Conservation (phyloP, 2,113 vertebrate species). For the Pungitius pungitius region DNA sequence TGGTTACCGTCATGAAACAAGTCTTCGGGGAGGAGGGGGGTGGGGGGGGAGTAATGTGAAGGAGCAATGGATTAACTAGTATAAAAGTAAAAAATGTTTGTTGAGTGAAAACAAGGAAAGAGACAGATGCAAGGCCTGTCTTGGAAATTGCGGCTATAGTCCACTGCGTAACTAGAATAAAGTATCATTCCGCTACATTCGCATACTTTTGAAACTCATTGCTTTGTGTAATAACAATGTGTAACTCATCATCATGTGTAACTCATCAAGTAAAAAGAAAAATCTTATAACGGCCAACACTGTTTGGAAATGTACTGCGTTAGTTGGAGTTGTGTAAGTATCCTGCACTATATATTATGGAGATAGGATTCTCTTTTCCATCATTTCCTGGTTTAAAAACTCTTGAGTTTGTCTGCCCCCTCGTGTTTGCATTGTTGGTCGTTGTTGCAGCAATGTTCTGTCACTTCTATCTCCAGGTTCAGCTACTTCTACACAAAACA, state of each 20-base stretch:
- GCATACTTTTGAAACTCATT: background rate
- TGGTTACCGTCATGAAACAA: background rate
- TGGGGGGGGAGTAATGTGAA: too few species aligned
- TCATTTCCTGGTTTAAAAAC: background rate
- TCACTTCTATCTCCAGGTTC: background rate
- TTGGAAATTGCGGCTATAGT: too few species aligned
- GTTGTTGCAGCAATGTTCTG: background rate
- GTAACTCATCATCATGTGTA: too few species aligned
- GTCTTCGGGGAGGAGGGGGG: too few species aligned
- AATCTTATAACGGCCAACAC: too few species aligned
- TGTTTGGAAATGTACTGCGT: background rate
- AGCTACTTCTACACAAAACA: background rate
- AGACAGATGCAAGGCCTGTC: background rate
- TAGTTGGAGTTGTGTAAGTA: background rate
- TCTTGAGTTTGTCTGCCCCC: background rate
- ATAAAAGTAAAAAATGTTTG: background rate
- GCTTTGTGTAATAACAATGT: too few species aligned
- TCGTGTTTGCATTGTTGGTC: background rate
- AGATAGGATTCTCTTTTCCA: background rate
- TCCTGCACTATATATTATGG: background rate
- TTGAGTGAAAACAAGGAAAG: background rate
- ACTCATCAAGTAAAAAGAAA: background rate
- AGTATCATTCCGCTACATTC: background rate
- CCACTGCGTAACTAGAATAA: constrained; percentile 7
- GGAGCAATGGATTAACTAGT: background rate